Base-by-base conservation (phyloP, 2,113 vertebrate genomes). In the Menura novaehollandiae region DNA sequence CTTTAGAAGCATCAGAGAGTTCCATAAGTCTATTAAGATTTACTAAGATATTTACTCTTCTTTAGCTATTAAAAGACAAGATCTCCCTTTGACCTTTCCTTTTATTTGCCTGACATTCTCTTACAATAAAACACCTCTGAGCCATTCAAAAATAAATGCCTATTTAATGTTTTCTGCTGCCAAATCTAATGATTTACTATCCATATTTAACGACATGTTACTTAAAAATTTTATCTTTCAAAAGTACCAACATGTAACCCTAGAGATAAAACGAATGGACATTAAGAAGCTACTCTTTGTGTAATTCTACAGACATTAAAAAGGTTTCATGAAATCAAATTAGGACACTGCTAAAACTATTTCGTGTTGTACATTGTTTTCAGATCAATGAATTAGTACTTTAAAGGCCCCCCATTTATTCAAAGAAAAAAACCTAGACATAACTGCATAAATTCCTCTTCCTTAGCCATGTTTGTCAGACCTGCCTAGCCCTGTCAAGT, bases 61-160 rank as follows among this genome's bases (percentile, higher is more conserved):
- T 73, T 96, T 88, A 63, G 93, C 79, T 96, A 89, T 94, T 97
- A 89, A 97, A 97, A 96, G 91, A 87, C 92, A 97, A 96, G 39
- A 72, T 84, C 94, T 96, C 73, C 72, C 94, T 96, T 92, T 95
- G 97, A 97, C 92, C 96, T 97, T 98, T 97, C 82, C 47, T 88
- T 98, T 85, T 97, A 95, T 98, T 97, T 98, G 90, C 90, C 90
- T 97, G 97, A 96, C 92, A 98, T 97, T 97, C 94, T 97, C 80
- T 96, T 92, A 96, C 53, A 91, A 91, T 93, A 95, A 97, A 97
- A 89, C 49, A 94, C 63, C 68, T 94, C 92, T 20, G 14, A 84
- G 49, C 52, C 81, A 63, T 84, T 91, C 44, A 66, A 93, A 93
- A 97, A 95, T 79, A 96, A 98, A 97, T 83, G 78, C 83, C 49